Evolutionary conservation across 1,140 invertebrate genomes (phyloP).

Genomic region (Whitmania pigra): DNA sequence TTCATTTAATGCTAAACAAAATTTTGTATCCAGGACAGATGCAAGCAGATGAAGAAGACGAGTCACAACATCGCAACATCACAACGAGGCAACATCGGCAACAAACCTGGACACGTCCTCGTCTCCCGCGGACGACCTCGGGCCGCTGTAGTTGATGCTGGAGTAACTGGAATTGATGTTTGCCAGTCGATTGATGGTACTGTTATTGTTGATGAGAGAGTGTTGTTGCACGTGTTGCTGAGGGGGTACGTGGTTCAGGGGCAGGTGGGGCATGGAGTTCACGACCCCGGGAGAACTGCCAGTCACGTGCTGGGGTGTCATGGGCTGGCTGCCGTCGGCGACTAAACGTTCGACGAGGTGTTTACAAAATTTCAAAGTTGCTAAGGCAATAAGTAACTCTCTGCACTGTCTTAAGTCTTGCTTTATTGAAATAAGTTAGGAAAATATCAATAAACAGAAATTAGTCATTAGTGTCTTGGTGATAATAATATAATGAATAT

Average conservation of each 20-base stretch:
- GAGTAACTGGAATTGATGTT: constrained; percentile 10
- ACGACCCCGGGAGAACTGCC: neutral
- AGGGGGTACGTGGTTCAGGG: constrained; percentile 6
- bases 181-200: neutral
- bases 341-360: neutral
- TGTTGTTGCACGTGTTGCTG: neutral
- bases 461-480: no score
- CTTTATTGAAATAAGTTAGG: neutral
- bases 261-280: constrained; percentile 9
- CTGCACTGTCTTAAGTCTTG: neutral
- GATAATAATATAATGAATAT: no score
- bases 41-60: no score
- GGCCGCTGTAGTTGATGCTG: constrained; percentile 9
- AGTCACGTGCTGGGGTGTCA: constrained; percentile 5
- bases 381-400: no score
- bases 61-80: no score
- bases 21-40: neutral
- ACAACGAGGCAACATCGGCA: no score
- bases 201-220: constrained; percentile 9
- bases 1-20: no score
- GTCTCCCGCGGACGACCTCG: neutral
- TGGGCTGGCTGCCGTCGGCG: constrained; percentile 8
- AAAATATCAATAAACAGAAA: neutral
- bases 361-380: no score
- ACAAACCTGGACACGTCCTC: neutral